Conservation (phyloP, 2,797 vertebrate genomes). For the Enteromius anoplus region DNA sequence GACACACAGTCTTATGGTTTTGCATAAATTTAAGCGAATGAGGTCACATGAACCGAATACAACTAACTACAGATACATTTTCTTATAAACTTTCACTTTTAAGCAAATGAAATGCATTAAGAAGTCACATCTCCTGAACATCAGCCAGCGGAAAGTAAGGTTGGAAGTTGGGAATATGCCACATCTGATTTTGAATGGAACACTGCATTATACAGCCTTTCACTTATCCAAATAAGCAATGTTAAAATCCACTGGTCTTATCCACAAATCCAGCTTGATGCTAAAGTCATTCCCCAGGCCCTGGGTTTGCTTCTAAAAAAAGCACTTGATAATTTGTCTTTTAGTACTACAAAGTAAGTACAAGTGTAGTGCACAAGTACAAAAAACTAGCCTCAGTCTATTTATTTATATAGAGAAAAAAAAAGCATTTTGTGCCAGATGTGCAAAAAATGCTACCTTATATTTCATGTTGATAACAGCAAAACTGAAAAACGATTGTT, state of each 20-base stretch:
- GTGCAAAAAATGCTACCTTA: background rate
- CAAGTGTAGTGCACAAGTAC: background rate
- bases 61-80: background rate
- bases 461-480: background rate
- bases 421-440: background rate
- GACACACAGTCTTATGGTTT: background rate
- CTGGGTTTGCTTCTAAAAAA: constrained; percentile 8
- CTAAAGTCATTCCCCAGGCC: constrained; percentile 23
- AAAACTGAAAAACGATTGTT: background rate
- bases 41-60: background rate
- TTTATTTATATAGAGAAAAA: background rate
- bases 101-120: background rate
- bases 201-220: background rate
- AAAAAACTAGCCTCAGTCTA: constrained; percentile 5
- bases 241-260: constrained; percentile 32
- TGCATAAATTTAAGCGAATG: background rate
- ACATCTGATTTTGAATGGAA: constrained; percentile 2
- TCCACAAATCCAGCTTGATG: constrained; percentile 31
- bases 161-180: background rate
- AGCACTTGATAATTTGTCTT: constrained; percentile 23
- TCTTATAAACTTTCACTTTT: background rate
- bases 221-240: constrained; percentile 22
- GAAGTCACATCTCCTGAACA: background rate
- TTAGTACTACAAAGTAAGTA: background rate
- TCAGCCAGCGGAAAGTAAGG: background rate